Percentiles rank a stretch among this genome's conserved stretches.
Evolutionary conservation across 1,140 invertebrate species (phyloP).

Genomic region (Dendroctonus ponderosae): DNA sequence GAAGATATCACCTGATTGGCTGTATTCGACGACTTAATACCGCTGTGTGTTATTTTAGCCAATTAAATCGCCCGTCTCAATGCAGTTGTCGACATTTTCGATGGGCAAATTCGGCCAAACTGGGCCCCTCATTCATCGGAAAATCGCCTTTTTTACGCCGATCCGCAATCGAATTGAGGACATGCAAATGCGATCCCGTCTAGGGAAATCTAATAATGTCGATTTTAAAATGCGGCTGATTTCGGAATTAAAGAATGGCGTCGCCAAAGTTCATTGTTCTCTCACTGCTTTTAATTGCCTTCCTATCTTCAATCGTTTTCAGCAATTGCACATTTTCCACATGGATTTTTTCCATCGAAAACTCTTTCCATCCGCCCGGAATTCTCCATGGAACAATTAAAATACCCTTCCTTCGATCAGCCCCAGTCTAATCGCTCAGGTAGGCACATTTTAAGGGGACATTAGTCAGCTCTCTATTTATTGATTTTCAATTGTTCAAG

Average conservation of each 20-base stretch:
- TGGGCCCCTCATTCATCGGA: neutral
- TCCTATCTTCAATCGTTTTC: neutral
- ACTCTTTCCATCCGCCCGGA: no score
- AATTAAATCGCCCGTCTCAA: slow-evolving; percentile 51
- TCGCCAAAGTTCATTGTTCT: slow-evolving; percentile 51
- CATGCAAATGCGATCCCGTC: neutral
- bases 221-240: slow-evolving; percentile 36
- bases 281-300: slow-evolving; percentile 38
- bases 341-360: no score
- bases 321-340: no score
- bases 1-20: slow-evolving; percentile 65
- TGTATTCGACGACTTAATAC: slow-evolving; percentile 52
- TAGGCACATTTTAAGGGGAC: no score
- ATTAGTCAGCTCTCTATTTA: no score
- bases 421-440: no score
- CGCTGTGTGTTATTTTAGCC: slow-evolving; percentile 52
- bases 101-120: neutral
- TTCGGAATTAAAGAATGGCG: slow-evolving; percentile 48
- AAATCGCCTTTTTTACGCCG: slow-evolving; percentile 3
- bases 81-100: slow-evolving; percentile 26
- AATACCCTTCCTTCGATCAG: no score
- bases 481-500: no score
- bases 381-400: no score
- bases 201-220: slow-evolving; percentile 43
- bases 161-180: no score